Base-by-base conservation (phyloP, 2,797 vertebrate genomes). In the Neosilurus mollespiculum region DNA sequence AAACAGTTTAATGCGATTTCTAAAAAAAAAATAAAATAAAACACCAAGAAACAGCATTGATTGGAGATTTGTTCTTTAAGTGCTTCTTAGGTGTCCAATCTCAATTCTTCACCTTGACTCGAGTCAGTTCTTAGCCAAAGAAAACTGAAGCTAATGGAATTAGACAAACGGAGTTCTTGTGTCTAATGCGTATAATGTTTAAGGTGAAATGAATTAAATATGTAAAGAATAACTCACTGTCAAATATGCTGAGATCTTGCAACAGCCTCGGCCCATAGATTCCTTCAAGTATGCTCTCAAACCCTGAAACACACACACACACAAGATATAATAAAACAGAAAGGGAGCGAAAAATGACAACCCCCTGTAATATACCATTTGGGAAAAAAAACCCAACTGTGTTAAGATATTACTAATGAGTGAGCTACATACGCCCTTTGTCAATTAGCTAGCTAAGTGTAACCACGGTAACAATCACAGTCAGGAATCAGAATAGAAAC, bases 241-340 rank as follows among this genome's bases (percentile, higher is more conserved):
- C 96, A 95, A 98, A 99, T 95, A 99, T 97, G 94, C 94, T 97
- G 94, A 99, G 96, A 95, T 99, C 97, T 95, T 95, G 97, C 93
- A 97, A 93, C 93, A 99, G 94, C 94, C 97, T 93, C 89, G 96
- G 95, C 93, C 98, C 98, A 96, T 97, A 99, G 93, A 99, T 96
- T 93, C 97, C 98, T 95, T 98, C 97, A 94, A 99, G 95, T 93
- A 99, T 99, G 94, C 96, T 98, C 95, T 99, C 98, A 94, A 99
- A 98, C 90, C 98, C 98, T 99, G 91, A 66, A 81, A 87, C 11
- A 76, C 2, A 66, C 2, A 80, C 9, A 54, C 6, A 76, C 5
- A 58, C 16, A 51, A 0, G 6, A n/a, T n/a, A 80, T 12, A 67
- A 54, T n/a, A 69, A 20, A 67, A 69, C 0, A 37, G 7, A 65